Evolutionary conservation across 2,888 invertebrate species (phyloP).

Genomic region (Acanthosepion pharaonis): DNA sequence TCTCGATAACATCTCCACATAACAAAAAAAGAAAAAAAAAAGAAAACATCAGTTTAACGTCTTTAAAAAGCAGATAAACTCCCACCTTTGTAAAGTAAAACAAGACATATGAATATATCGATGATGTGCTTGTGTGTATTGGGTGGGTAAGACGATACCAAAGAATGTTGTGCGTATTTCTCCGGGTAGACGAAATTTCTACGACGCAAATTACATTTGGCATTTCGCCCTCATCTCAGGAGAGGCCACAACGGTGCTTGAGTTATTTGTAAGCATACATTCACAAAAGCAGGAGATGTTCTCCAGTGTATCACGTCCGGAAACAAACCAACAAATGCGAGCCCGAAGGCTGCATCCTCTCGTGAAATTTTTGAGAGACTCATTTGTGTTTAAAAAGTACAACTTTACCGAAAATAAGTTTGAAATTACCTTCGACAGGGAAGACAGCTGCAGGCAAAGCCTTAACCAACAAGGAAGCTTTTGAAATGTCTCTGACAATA

Average conservation of each 20-base stretch:
- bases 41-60: too few species aligned
- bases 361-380: slow-evolving; percentile 22
- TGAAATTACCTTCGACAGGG: slow-evolving; percentile 33
- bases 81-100: too few species aligned
- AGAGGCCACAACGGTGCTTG: background rate
- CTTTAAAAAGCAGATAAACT: too few species aligned
- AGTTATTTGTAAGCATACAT: slow-evolving; percentile 21
- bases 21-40: too few species aligned
- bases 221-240: background rate
- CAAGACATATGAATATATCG: too few species aligned
- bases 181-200: background rate
- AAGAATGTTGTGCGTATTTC: background rate
- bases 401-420: slow-evolving; percentile 9
- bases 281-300: background rate
- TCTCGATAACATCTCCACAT: too few species aligned
- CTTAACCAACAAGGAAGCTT: background rate
- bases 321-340: background rate
- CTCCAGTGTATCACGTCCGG: background rate
- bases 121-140: too few species aligned
- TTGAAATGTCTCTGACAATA: slow-evolving; percentile 14
- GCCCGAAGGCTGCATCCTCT: background rate
- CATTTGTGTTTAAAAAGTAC: slow-evolving; percentile 33
- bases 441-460: slow-evolving; percentile 11
- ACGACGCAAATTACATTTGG: background rate
- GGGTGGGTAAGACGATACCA: too few species aligned